phyloP scores from a whole-genome alignment of 2,113 vertebrate species.

The Diglossa brunneiventris region DNA sequence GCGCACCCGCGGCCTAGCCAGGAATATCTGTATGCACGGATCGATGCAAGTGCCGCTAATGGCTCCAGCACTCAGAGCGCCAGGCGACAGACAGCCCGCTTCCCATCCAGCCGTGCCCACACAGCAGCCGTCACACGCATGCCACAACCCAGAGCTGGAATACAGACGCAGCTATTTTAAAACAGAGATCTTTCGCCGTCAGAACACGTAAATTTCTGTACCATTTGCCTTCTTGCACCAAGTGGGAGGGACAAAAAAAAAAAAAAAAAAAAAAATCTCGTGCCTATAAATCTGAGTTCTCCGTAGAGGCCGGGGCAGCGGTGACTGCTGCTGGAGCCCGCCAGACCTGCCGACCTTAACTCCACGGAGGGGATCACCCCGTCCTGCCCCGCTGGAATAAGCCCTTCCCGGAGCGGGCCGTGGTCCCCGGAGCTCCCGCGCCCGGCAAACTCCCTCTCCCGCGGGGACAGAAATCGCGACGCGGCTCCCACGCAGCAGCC shows the following conservation, averaged over 20 bases:
- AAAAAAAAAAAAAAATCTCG: background rate
- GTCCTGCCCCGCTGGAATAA: background rate
- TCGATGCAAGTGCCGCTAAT: conserved; percentile 16
- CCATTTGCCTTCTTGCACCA: background rate
- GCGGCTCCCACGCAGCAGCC: background rate
- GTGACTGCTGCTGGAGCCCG: background rate
- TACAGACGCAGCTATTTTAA: background rate
- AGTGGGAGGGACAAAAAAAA: background rate
- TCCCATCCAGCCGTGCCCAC: conserved; percentile 10
- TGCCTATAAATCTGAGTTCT: background rate
- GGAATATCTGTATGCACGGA: conserved; percentile 8
- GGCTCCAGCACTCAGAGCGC: background rate
- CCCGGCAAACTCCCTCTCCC: background rate
- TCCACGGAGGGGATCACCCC: background rate
- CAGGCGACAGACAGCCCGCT: background rate
- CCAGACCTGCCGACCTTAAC: background rate
- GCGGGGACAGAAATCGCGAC: background rate
- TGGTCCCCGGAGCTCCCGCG: background rate
- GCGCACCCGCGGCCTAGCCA: conserved; percentile 6
- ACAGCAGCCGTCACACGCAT: background rate
- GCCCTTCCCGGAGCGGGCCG: background rate
- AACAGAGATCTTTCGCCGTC: background rate
- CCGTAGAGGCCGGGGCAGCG: background rate
- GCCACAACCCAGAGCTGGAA: background rate
- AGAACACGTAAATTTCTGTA: background rate